Evolutionary conservation across 2,888 invertebrate species (phyloP), one percentile per base, ranked within the genome.

Genomic region (Thereva nobilitata): DNA sequence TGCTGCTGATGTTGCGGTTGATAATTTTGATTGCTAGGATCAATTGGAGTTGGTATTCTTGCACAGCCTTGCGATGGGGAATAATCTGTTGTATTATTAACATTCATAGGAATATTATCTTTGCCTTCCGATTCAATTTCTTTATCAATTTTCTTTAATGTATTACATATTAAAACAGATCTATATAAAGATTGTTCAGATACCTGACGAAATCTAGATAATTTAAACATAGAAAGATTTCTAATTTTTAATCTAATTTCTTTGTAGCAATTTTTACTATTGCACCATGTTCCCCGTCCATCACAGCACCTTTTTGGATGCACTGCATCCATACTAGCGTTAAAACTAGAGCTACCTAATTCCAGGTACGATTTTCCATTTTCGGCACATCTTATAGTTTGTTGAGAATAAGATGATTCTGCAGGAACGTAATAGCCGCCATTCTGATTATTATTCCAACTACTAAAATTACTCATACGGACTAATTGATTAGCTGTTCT

Each of bases 151-250:
- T 89, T 87, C 78, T 94, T 89, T 72, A 95, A 80, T 66, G 95
- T 95, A 82, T 95, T 95, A 84, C 94, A 94, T 76, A 96, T 95
- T 70, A 96, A 87, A 77, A 96, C 95, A 55, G 94, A 95, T 70
- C 94, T 88, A 74, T 93, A 87, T 68, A 96, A 83, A 70, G 93
- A 92, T 50, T 95, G 94, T 79, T 95, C 95, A 66, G 93, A 91
- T 73, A 91, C 91, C 80, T 94, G 93, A 65, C 93, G 87, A 76
- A 92, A 90, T 74, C 92, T 86, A 76, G 92, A 91, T 72, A 96
- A 83, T 82, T 96, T 96, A 80, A 91, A 89, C 89, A 95, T 93
- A 72, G 94, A 95, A 72, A 95, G 86, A 80, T 95, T 93, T 79
- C 95, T 88, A 78, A 95, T 92, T 76, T 93, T 92, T 76, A 93